These are phyloP conservation scores for Callinectes sapidus DNA, from an alignment of 2,888 invertebrate species.

Conservation along the genomic window DNA sequence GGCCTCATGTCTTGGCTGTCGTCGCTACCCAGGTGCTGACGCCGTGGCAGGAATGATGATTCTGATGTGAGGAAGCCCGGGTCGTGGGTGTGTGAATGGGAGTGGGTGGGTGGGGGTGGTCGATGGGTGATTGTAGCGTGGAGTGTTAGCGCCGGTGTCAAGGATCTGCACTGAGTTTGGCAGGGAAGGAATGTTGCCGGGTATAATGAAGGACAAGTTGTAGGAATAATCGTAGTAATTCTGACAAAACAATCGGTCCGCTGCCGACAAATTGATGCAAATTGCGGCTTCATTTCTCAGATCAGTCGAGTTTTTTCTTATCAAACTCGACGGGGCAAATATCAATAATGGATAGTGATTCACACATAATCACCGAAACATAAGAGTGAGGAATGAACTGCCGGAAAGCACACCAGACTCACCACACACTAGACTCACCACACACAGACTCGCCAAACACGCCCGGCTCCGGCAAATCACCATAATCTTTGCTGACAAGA, in stretches of 20 bases:
- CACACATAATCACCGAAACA: not conserved
- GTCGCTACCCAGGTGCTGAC: constrained; percentile 21
- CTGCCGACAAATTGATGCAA: not conserved
- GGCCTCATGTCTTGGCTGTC: constrained; percentile 5
- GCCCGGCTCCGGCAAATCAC: not conserved
- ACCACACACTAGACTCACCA: not conserved
- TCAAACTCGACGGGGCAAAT: not conserved
- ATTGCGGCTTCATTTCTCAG: not conserved
- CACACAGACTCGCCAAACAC: not conserved
- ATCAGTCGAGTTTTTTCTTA: not conserved
- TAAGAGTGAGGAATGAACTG: not conserved
- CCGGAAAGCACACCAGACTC: not conserved
- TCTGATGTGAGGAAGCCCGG: not conserved
- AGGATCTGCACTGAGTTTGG: not conserved
- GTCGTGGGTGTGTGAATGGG: not conserved
- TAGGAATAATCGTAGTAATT: not conserved
- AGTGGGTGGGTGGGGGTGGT: not conserved
- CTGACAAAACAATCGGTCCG: not conserved
- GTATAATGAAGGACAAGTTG: not conserved
- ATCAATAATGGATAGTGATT: constrained; percentile 7
- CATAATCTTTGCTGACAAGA: not conserved
- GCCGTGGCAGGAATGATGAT: constrained; percentile 26
- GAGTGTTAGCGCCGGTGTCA: not conserved
- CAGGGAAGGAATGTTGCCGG: not conserved
- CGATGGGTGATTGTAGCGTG: not conserved